phyloP scores from a whole-genome alignment of 2,113 vertebrate genomes.

The Otolemur garnettii region DNA sequence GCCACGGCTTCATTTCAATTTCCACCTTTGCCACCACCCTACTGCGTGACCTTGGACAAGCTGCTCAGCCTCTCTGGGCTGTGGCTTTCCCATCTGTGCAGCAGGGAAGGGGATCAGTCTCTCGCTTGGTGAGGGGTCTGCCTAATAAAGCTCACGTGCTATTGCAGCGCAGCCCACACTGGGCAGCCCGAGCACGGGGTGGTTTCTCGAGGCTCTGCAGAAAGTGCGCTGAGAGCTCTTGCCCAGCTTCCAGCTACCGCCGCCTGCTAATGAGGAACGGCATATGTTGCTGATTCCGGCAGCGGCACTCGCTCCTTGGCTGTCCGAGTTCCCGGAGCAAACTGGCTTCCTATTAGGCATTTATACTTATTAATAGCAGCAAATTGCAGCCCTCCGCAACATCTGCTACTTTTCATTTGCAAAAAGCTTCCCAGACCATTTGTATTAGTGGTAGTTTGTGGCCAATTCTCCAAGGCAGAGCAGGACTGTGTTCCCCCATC shows the following conservation, averaged over 20 bases:
- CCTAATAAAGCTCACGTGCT: neutral
- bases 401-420: slow-evolving; percentile 79
- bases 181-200: neutral
- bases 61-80: neutral
- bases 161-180: neutral
- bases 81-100: slow-evolving; percentile 53
- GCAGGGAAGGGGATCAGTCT: neutral
- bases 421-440: slow-evolving; percentile 70
- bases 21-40: neutral
- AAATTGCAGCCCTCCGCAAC: slow-evolving; percentile 81
- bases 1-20: neutral
- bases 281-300: slow-evolving; percentile 78
- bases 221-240: neutral
- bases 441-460: slow-evolving; percentile 56
- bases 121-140: neutral
- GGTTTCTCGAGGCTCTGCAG: slow-evolving; percentile 51
- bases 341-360: slow-evolving; percentile 85
- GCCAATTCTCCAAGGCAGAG: neutral
- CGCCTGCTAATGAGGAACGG: slow-evolving; percentile 73
- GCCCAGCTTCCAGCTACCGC: slow-evolving; percentile 50
- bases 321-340: slow-evolving; percentile 82
- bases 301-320: slow-evolving; percentile 71
- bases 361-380: slow-evolving; percentile 85
- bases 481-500: neutral
- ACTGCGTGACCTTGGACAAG: slow-evolving; percentile 59